Evolutionary conservation across 2,888 invertebrate genomes (phyloP).

Genomic region (Noctua janthina): DNA sequence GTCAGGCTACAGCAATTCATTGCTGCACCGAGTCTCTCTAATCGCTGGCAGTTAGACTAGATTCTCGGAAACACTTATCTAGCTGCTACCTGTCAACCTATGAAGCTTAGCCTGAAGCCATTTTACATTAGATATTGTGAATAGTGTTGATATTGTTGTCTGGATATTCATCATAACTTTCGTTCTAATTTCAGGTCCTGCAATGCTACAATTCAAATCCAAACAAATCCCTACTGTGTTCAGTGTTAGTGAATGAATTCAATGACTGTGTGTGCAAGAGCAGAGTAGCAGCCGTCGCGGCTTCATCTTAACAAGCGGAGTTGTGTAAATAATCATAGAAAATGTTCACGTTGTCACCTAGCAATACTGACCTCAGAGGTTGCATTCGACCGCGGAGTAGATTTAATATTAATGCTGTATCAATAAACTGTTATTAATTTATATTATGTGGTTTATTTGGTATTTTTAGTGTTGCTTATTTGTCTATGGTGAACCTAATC

Average conservation of each 20-base stretch:
- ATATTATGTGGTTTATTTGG: slow-evolving; percentile 70
- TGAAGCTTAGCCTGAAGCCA: not conserved
- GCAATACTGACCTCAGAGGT: slow-evolving; percentile 70
- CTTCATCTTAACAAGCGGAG: slow-evolving; percentile 77
- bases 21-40: not conserved
- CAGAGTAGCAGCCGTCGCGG: slow-evolving; percentile 84
- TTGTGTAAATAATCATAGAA: slow-evolving; percentile 72
- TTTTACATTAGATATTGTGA: not conserved
- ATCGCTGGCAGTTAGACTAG: not conserved
- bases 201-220: slow-evolving; percentile 87
- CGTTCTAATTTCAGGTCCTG: slow-evolving; percentile 80
- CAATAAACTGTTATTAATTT: slow-evolving; percentile 88
- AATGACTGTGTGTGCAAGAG: slow-evolving; percentile 89
- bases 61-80: not conserved
- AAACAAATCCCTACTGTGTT: slow-evolving; percentile 85
- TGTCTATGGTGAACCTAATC: not conserved
- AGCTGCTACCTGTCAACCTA: not conserved
- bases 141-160: not conserved
- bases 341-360: slow-evolving; percentile 66
- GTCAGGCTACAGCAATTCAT: not conserved
- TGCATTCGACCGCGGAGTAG: slow-evolving; percentile 74
- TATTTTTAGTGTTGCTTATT: not conserved
- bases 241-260: slow-evolving; percentile 88
- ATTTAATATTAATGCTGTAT: slow-evolving; percentile 86
- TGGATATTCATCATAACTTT: not conserved